Conservation (phyloP, 2,888 invertebrate genomes). For the Hecatera dysodea region DNA sequence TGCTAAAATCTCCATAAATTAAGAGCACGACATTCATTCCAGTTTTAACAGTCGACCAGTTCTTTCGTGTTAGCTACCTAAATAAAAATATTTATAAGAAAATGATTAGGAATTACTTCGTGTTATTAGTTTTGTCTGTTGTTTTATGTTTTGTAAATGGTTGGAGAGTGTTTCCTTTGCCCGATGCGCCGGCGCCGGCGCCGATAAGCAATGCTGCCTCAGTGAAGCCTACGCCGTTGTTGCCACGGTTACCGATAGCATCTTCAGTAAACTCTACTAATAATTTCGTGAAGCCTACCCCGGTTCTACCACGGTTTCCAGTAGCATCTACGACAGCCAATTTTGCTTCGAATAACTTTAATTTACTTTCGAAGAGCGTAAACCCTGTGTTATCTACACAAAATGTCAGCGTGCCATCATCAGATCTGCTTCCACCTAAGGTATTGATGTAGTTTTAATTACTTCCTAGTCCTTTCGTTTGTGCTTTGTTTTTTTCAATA, state of each 20-base stretch:
- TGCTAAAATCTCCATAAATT: constrained; percentile 61
- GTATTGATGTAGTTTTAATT: constrained; percentile 54
- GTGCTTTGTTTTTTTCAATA: not conserved
- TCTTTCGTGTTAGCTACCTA: constrained; percentile 46
- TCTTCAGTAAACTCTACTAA: constrained; percentile 9
- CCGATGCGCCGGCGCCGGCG: constrained; percentile 58
- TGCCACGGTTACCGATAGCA: not conserved
- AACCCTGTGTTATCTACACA: constrained; percentile 22
- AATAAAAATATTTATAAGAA: constrained; percentile 41
- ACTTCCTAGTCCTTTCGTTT: not conserved
- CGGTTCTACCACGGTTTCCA: constrained; percentile 9
- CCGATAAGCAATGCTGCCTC: not conserved
- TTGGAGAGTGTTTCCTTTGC: constrained; percentile 74
- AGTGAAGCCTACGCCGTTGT: constrained; percentile 43
- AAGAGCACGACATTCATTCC: constrained; percentile 62
- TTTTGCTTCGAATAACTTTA: constrained; percentile 1
- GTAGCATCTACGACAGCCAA: constrained; percentile 17
- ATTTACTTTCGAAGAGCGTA: constrained; percentile 14
- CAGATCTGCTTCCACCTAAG: constrained; percentile 76
- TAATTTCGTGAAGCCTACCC: constrained; percentile 36
- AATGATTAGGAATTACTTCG: constrained; percentile 55
- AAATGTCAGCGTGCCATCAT: constrained; percentile 54
- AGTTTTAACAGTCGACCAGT: constrained; percentile 55
- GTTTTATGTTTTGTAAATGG: constrained; percentile 56
- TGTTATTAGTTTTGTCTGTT: constrained; percentile 52